These are phyloP conservation scores for Chelidonichthys spinosus DNA, from an alignment of 2,797 vertebrate species.

Conservation along the genomic window DNA sequence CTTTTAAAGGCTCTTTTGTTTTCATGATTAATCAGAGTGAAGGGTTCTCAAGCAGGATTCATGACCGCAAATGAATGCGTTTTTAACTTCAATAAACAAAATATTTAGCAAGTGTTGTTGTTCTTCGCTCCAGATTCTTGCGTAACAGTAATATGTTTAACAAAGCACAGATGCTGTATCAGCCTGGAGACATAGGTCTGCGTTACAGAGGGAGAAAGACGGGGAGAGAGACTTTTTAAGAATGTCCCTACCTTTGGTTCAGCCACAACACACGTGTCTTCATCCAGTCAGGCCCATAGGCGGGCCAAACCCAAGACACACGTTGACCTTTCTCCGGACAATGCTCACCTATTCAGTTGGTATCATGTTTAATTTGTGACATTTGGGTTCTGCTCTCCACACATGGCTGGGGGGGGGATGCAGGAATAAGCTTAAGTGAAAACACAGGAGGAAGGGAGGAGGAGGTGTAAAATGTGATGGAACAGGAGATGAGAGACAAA, in stretches of 20 bases:
- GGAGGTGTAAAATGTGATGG: conserved; percentile 62
- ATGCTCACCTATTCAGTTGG: conserved; percentile 57
- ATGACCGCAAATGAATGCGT: conserved; percentile 66
- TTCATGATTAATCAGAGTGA: conserved; percentile 66
- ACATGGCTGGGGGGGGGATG: conserved; percentile 43
- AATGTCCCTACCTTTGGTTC: conserved; percentile 63
- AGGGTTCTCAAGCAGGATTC: conserved; percentile 54
- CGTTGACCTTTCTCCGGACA: conserved; percentile 54
- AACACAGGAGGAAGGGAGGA: conserved; percentile 59
- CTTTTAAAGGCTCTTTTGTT: conserved; percentile 63
- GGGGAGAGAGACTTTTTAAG: conserved; percentile 57
- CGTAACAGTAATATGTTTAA: conserved; percentile 79
- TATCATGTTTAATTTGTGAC: conserved; percentile 62
- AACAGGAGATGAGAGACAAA: conserved; percentile 61
- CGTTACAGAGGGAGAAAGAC: conserved; percentile 59
- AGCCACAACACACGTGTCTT: conserved; percentile 41
- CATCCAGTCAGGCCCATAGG: conserved; percentile 28
- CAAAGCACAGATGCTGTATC: conserved; percentile 80
- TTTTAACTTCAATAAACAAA: conserved; percentile 80
- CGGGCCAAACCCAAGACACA: conserved; percentile 23
- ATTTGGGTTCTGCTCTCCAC: conserved; percentile 51
- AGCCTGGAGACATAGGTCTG: conserved; percentile 75
- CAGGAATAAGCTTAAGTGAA: conserved; percentile 61
- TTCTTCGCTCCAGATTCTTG: conserved; percentile 77
- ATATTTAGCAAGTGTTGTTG: conserved; percentile 79